Evolutionary conservation across 1,140 invertebrate genomes (phyloP).

Genomic region (Arctopsyche grandis): DNA sequence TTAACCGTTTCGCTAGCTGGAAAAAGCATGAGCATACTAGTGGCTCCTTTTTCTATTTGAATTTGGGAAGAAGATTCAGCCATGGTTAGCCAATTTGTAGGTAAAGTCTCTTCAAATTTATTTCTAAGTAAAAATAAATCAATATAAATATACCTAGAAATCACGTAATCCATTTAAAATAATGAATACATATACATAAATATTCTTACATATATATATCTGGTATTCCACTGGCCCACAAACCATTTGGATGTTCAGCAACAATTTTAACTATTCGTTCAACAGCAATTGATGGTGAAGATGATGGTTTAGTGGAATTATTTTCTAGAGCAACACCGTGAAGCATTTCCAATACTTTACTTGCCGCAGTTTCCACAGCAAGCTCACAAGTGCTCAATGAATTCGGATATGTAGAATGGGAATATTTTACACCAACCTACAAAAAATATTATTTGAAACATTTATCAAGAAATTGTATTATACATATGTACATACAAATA

Average conservation of each 20-base stretch:
- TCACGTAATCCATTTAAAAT: not conserved
- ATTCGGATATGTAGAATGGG: conserved; percentile 68
- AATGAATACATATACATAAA: not conserved
- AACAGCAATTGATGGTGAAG: conserved; percentile 56
- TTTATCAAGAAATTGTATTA: conserved; percentile 32
- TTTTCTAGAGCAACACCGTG: conserved; percentile 58
- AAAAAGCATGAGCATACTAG: conserved; percentile 64
- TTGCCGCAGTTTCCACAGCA: conserved; percentile 67
- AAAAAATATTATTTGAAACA: too few species aligned
- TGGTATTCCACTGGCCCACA: conserved; percentile 62
- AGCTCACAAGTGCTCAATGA: conserved; percentile 65
- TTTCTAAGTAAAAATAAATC: conserved; percentile 59
- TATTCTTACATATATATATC: conserved; percentile 60
- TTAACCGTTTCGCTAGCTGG: conserved; percentile 60
- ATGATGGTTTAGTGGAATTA: conserved; percentile 56
- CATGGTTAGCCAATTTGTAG: conserved; percentile 66
- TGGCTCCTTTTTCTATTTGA: conserved; percentile 63
- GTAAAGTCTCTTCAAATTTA: conserved; percentile 67
- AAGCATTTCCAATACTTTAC: conserved; percentile 63
- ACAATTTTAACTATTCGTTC: conserved; percentile 64
- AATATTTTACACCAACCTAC: conserved; percentile 64
- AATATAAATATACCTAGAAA: conserved; percentile 52
- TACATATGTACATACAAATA: conserved; percentile 1
- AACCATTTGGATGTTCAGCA: conserved; percentile 64
- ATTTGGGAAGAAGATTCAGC: conserved; percentile 63